phyloP scores from a whole-genome alignment of 2,797 vertebrate species.

The Poecilia velifera region DNA sequence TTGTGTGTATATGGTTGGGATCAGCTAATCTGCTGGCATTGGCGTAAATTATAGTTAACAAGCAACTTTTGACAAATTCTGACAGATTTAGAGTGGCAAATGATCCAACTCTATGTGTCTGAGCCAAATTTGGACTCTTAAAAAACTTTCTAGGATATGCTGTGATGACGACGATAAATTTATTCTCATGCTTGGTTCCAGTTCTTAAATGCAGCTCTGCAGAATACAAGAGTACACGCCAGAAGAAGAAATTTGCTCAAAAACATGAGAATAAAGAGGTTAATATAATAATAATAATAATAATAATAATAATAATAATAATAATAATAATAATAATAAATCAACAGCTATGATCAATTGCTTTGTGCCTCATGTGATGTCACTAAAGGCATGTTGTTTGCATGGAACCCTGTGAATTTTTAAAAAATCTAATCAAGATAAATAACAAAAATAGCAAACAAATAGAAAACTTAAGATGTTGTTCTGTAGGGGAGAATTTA shows the following conservation, averaged over 20 bases:
- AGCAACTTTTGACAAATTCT: neutral
- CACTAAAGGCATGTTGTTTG: neutral
- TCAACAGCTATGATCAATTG: neutral
- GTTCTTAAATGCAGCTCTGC: neutral
- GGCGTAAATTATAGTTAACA: neutral
- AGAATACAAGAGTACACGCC: neutral
- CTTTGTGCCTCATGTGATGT: neutral
- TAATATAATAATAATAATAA: neutral
- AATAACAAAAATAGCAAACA: neutral
- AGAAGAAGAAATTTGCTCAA: neutral
- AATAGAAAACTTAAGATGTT: neutral
- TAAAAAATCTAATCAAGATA: neutral
- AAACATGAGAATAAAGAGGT: neutral
- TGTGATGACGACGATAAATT: neutral
- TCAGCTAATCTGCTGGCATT: neutral
- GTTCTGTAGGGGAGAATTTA: neutral
- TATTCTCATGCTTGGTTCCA: neutral
- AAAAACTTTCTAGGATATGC: neutral
- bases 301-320: neutral
- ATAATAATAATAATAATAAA: neutral
- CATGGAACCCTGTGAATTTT: neutral
- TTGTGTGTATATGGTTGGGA: neutral
- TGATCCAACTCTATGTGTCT: neutral
- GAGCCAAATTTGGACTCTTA: neutral
- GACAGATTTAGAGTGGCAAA: neutral